Evolutionary conservation across 2,113 vertebrate species (phyloP).

Genomic region (Larimichthys crocea): DNA sequence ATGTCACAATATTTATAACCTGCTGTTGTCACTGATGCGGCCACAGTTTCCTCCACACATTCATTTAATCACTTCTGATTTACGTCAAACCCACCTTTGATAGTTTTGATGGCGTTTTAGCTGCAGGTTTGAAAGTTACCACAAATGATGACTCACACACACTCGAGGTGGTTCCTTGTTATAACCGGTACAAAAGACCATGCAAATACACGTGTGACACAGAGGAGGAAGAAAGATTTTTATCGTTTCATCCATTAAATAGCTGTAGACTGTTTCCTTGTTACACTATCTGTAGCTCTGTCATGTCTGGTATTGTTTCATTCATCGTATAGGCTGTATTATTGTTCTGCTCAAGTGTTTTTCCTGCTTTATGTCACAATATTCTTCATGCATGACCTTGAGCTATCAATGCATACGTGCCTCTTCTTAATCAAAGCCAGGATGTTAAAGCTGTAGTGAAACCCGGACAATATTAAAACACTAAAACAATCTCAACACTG

Average conservation of each 20-base stretch:
- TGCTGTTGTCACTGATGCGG: not conserved
- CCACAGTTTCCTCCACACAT: constrained; percentile 10
- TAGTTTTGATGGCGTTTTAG: constrained; percentile 22
- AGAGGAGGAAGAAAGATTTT: constrained; percentile 16
- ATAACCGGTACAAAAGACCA: constrained; percentile 1
- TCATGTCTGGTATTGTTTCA: constrained; percentile 15
- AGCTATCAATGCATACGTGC: not conserved
- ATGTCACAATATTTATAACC: not conserved
- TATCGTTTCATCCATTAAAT: constrained; percentile 38
- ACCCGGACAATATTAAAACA: constrained; percentile 11
- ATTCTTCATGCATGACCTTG: constrained; percentile 14
- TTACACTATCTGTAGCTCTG: not conserved
- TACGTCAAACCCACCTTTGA: constrained; percentile 1
- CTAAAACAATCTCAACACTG: not conserved
- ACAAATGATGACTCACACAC: constrained; percentile 15
- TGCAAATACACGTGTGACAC: constrained; percentile 21
- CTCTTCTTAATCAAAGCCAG: constrained; percentile 38
- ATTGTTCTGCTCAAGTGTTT: constrained; percentile 9
- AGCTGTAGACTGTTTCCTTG: constrained; percentile 31
- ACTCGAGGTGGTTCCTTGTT: not conserved
- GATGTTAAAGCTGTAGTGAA: constrained; percentile 33
- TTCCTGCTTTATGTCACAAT: constrained; percentile 7
- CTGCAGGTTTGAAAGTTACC: constrained; percentile 1
- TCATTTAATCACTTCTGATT: constrained; percentile 18
- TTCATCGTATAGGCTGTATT: not conserved